Evolutionary conservation across 2,888 invertebrate species (phyloP).

Genomic region (Crocallis elinguaria): DNA sequence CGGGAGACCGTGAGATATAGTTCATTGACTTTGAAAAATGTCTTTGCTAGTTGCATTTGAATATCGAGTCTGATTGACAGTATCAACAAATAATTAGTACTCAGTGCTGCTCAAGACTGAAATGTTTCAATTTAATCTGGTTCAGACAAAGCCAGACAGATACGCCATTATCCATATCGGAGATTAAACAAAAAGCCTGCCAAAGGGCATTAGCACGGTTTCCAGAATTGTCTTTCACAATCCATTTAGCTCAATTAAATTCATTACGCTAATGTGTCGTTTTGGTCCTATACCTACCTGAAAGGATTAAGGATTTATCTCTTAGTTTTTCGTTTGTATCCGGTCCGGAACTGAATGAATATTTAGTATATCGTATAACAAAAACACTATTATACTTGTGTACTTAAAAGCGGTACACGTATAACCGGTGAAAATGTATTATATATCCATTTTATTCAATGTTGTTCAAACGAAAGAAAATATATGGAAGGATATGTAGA

Average conservation of each 20-base stretch:
- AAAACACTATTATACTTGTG: too few relatives aligned
- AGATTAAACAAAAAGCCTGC: constrained; percentile 17
- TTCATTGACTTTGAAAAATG: too few relatives aligned
- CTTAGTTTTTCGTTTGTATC: too few relatives aligned
- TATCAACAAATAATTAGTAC: background rate
- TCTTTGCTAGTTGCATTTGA: background rate
- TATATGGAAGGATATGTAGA: too few relatives aligned
- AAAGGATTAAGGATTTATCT: background rate
- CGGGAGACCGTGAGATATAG: too few relatives aligned
- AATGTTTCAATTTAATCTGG: background rate
- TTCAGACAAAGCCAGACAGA: constrained; percentile 9
- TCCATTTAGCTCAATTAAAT: constrained; percentile 14
- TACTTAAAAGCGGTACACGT: too few relatives aligned
- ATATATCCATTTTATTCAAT: too few relatives aligned
- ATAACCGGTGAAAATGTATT: too few relatives aligned
- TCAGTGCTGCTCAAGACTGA: background rate
- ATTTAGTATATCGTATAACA: too few relatives aligned
- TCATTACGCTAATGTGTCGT: constrained; percentile 3
- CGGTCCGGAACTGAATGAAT: too few relatives aligned
- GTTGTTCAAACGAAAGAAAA: too few relatives aligned
- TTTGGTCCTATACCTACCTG: too few relatives aligned
- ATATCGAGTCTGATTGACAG: background rate
- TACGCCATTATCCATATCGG: constrained; percentile 10
- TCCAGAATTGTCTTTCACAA: constrained; percentile 1
- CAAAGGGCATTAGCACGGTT: constrained; percentile 3